Evolutionary conservation across 2,113 vertebrate genomes (phyloP).

Genomic region (Rhabdomys dilectus): DNA sequence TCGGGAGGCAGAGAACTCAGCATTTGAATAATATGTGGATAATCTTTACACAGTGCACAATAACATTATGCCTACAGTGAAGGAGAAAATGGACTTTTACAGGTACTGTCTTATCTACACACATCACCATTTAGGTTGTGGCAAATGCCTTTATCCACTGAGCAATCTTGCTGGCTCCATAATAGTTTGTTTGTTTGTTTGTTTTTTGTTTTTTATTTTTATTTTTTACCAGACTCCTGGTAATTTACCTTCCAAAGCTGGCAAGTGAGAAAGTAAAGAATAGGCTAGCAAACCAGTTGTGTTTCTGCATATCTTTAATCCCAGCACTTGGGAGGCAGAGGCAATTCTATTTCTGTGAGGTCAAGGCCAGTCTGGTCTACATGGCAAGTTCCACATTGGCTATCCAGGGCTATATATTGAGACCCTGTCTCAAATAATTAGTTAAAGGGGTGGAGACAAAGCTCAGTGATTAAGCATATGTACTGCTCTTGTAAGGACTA

Average conservation of each 20-base stretch:
- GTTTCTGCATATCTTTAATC: background rate
- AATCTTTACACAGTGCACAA: too few species aligned
- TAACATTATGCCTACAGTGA: background rate
- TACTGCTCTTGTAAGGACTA: background rate
- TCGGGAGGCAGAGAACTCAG: too few species aligned
- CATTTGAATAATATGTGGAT: too few species aligned
- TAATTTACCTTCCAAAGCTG: slow-evolving; percentile 5
- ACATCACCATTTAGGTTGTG: background rate
- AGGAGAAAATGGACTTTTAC: background rate
- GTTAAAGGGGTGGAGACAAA: background rate
- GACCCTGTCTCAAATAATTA: background rate
- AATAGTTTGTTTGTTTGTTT: background rate
- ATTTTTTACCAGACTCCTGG: background rate
- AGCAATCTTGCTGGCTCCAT: background rate
- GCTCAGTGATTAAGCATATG: background rate
- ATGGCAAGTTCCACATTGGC: background rate
- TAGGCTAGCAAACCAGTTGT: background rate
- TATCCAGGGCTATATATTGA: background rate
- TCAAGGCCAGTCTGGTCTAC: background rate
- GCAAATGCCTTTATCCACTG: background rate
- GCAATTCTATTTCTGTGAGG: background rate
- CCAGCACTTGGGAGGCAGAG: background rate
- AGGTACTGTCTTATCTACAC: background rate
- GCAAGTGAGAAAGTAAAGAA: background rate
- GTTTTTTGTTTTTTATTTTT: too few species aligned